Percentiles rank a stretch among this genome's conserved stretches.
phyloP scores from a whole-genome alignment of 2,888 invertebrate species.

The Notodonta dromedarius region DNA sequence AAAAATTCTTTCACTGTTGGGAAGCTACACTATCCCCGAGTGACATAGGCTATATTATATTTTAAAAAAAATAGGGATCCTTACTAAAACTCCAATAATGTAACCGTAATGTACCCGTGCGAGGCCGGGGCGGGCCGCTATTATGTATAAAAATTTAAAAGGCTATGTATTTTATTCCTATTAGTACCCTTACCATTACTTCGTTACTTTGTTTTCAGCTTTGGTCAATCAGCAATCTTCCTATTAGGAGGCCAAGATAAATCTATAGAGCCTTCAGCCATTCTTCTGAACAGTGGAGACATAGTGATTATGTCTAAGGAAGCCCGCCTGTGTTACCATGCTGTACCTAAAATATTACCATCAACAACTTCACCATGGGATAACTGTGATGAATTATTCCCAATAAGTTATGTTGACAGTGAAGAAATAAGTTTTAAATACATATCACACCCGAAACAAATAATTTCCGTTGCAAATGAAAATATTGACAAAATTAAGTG shows the following conservation, averaged over 20 bases:
- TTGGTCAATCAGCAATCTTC: conserved; percentile 98
- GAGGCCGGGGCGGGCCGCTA: no score
- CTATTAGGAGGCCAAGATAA: conserved; percentile 93
- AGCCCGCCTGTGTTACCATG: conserved; percentile 95
- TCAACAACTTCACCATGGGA: conserved; percentile 77
- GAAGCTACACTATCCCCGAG: no score
- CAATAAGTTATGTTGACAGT: conserved; percentile 12
- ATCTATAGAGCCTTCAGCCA: conserved; percentile 86
- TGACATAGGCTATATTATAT: no score
- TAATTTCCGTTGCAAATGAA: conserved; percentile 45
- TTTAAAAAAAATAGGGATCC: no score
- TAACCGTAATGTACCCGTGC: no score
- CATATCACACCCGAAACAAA: conserved; percentile 44
- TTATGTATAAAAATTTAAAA: no score
- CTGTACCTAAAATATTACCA: conserved; percentile 93
- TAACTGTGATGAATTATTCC: conserved; percentile 38
- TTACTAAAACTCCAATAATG: no score
- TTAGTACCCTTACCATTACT: no score
- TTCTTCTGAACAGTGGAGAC: conserved; percentile 95
- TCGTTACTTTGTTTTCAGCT: conserved; percentile 84
- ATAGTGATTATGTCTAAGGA: conserved; percentile 94
- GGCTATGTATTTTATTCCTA: no score
- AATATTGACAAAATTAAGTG: conserved; percentile 68
- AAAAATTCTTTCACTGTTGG: no score
- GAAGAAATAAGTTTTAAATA: conserved; percentile 48